Evolutionary conservation across 2,888 invertebrate genomes (phyloP).

Genomic region (Calameuta idolon): DNA sequence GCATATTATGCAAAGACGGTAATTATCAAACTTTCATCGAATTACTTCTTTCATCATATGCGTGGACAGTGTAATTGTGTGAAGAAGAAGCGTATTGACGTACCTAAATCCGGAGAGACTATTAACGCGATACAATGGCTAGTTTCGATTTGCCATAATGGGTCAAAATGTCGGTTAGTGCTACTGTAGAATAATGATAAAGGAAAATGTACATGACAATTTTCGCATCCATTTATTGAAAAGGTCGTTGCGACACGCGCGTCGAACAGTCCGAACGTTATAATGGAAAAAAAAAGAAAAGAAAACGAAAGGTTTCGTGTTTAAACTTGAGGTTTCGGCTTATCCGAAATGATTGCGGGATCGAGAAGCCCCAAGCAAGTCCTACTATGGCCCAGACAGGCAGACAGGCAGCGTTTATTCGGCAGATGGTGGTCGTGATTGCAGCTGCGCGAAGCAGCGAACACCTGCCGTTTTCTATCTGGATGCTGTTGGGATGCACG

Average conservation of each 20-base stretch:
- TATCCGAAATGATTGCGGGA: background rate
- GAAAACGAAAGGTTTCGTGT: background rate
- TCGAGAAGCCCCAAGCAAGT: background rate
- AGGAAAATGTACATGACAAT: background rate
- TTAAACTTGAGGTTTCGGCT: background rate
- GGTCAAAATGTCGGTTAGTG: background rate
- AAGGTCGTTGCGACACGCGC: background rate
- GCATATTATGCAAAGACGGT: background rate
- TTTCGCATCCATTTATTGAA: background rate
- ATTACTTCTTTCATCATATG: background rate
- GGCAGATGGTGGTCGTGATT: conserved; percentile 63
- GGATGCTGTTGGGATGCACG: conserved; percentile 8
- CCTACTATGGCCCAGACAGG: background rate
- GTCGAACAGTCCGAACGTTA: background rate
- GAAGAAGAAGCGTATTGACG: background rate
- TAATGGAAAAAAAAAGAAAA: background rate
- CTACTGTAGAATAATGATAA: background rate
- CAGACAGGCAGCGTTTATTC: conserved; percentile 10
- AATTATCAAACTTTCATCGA: background rate
- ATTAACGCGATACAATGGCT: background rate
- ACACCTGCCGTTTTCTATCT: conserved; percentile 65
- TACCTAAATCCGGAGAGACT: background rate
- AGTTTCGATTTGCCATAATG: background rate
- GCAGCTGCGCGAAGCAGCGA: conserved; percentile 56
- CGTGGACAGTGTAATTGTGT: background rate